Percentiles rank a stretch among this genome's conserved stretches.
These are phyloP conservation scores for Mythimna vitellina DNA, from an alignment of 2,888 invertebrate genomes.

Conservation along the genomic window DNA sequence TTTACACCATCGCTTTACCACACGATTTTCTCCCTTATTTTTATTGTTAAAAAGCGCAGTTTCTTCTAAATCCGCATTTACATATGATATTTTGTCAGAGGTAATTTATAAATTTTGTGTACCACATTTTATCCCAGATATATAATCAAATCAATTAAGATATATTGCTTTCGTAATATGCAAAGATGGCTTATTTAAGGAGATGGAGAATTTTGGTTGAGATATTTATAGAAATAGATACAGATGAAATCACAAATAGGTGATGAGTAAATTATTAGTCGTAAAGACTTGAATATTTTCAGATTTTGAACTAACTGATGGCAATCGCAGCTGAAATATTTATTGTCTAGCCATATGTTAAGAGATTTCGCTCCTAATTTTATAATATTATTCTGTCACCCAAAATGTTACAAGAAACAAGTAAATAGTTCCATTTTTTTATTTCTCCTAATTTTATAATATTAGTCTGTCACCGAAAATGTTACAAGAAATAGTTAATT, in stretches of 20 bases:
- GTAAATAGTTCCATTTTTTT: background rate
- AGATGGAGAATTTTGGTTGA: conserved; percentile 6
- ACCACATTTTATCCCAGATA: conserved; percentile 59
- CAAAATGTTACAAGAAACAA: background rate
- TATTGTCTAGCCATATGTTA: background rate
- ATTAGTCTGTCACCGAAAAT: background rate
- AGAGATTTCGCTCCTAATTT: background rate
- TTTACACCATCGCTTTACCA: conserved; percentile 61
- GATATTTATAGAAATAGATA: conserved; percentile 14
- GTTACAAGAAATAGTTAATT: too few species aligned
- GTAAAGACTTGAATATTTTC: background rate
- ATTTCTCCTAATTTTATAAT: background rate
- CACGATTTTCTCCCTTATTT: conserved; percentile 64
- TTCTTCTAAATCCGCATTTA: conserved; percentile 45
- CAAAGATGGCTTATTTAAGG: conserved; percentile 22
- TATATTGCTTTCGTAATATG: conserved; percentile 48
- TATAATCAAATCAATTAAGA: conserved; percentile 63
- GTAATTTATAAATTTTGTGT: conserved; percentile 66
- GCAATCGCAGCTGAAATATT: conserved; percentile 7
- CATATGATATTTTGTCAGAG: conserved; percentile 52
- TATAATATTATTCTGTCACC: background rate
- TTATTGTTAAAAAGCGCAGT: conserved; percentile 59
- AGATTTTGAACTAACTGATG: background rate
- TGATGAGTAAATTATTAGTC: conserved; percentile 23
- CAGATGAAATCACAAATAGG: background rate